Evolutionary conservation across 53 echinoderm and acorn worm species (phyloP).

Genomic region (Echinarachnius parma): DNA sequence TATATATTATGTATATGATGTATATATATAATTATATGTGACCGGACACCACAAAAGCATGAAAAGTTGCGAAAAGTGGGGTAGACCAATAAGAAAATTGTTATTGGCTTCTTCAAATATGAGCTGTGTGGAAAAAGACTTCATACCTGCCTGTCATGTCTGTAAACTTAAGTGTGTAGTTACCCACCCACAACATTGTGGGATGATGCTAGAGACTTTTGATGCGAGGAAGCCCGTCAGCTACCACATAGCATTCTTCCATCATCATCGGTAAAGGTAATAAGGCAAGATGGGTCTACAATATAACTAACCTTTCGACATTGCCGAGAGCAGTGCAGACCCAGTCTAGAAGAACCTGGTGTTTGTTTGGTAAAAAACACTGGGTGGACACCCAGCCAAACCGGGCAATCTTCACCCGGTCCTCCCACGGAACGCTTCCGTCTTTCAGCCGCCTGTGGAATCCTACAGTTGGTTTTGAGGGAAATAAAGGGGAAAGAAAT

Average conservation of each 20-base stretch:
- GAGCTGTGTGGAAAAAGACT: too few relatives aligned
- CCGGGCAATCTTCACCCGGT: conserved; percentile 62
- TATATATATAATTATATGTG: background rate
- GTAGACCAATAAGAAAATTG: too few relatives aligned
- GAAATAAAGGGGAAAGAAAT: too few relatives aligned
- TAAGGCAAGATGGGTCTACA: background rate
- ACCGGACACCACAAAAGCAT: background rate
- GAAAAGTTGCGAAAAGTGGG: background rate
- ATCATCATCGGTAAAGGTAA: too few relatives aligned
- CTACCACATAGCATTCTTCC: too few relatives aligned
- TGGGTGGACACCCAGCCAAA: conserved; percentile 75
- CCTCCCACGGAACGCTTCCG: conserved; percentile 49
- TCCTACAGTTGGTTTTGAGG: too few relatives aligned
- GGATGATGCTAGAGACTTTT: too few relatives aligned
- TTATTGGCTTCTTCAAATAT: too few relatives aligned
- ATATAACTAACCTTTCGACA: conserved; percentile 40
- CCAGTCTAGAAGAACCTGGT: conserved; percentile 87
- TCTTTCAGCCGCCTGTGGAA: conserved; percentile 73
- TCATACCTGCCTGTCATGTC: too few relatives aligned
- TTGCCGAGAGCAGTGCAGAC: conserved; percentile 55
- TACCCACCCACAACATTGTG: too few relatives aligned
- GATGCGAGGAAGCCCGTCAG: too few relatives aligned
- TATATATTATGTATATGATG: background rate
- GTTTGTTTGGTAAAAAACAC: conserved; percentile 85
- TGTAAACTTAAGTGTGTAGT: too few relatives aligned